Evolutionary conservation across 2,113 vertebrate genomes (phyloP).

Genomic region (Sinocyclocheilus anshuiensis): DNA sequence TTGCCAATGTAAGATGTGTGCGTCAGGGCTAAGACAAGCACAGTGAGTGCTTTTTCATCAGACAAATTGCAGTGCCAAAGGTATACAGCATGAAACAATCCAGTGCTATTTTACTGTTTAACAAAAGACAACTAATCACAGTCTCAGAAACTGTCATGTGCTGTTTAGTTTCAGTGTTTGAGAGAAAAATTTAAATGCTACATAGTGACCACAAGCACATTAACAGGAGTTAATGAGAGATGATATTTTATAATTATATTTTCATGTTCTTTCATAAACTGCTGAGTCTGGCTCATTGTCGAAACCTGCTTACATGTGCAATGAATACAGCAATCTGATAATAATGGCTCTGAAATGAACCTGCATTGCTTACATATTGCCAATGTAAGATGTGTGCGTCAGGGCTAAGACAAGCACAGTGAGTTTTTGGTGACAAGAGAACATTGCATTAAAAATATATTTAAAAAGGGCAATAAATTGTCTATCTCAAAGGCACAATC

Average conservation of each 20-base stretch:
- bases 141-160: background rate
- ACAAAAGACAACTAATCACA: background rate
- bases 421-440: no score
- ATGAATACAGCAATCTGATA: background rate
- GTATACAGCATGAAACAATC: background rate
- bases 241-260: background rate
- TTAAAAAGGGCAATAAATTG: background rate
- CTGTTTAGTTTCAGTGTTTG: background rate
- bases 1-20: background rate
- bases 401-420: no score
- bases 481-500: no score
- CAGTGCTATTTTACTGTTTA: no score
- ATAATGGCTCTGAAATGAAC: background rate
- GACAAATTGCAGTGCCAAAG: background rate
- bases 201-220: background rate
- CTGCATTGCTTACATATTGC: background rate
- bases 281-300: background rate
- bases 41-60: background rate
- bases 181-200: background rate
- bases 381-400: background rate
- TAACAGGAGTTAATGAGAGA: background rate
- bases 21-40: no score
- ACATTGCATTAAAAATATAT: background rate
- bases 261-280: no score
- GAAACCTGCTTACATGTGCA: background rate